These are phyloP conservation scores for Peromyscus melanophrys DNA, from an alignment of 2,797 vertebrate genomes.

Conservation along the genomic window DNA sequence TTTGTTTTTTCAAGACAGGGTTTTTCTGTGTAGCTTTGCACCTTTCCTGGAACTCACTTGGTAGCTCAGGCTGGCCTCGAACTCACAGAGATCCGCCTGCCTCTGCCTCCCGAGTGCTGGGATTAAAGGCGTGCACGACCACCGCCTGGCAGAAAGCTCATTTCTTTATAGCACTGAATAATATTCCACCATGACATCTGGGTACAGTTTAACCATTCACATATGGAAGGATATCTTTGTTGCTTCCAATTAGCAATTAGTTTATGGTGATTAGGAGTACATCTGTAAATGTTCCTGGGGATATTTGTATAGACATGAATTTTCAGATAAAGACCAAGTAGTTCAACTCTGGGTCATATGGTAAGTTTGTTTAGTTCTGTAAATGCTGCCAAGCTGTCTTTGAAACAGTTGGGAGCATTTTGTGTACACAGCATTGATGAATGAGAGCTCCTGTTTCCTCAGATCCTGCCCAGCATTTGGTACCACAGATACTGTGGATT, in stretches of 20 bases:
- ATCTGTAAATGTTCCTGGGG: neutral
- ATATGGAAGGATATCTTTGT: neutral
- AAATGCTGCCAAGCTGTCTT: neutral
- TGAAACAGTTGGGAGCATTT: neutral
- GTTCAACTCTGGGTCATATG: neutral
- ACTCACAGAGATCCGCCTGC: too few relatives aligned
- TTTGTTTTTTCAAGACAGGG: too few relatives aligned
- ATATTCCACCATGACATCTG: neutral
- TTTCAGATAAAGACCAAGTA: neutral
- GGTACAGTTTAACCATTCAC: neutral
- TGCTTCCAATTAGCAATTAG: neutral
- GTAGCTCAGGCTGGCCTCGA: too few relatives aligned
- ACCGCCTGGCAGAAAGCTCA: neutral
- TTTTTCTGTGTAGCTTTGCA: too few relatives aligned
- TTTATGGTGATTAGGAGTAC: neutral
- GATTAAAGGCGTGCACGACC: too few relatives aligned
- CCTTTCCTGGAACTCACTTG: too few relatives aligned
- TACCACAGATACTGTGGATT: neutral
- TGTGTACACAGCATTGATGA: neutral
- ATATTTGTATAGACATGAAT: neutral
- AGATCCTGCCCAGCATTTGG: neutral
- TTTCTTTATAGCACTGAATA: neutral
- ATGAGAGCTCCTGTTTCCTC: neutral
- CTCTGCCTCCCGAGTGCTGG: too few relatives aligned
- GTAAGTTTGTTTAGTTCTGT: neutral